phyloP scores from a whole-genome alignment of 2,888 invertebrate species.

The Parochlus steinenii region DNA sequence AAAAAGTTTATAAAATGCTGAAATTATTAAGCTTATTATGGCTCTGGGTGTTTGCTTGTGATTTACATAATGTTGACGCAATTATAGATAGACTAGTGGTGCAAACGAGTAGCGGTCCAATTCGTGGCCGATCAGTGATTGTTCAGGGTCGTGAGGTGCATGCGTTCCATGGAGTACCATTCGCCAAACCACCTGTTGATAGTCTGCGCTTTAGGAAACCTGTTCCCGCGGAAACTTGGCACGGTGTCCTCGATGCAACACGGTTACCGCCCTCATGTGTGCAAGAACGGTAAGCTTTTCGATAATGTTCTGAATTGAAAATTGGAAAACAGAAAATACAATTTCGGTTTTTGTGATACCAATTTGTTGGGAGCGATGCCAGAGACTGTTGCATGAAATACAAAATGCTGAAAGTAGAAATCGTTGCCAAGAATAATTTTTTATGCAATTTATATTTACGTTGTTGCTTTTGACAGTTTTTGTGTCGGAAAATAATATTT shows the following conservation, averaged over 20 bases:
- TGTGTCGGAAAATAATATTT: no score
- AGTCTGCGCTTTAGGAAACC: constrained; percentile 73
- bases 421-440: no score
- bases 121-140: constrained; percentile 63
- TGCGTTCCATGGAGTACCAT: constrained; percentile 78
- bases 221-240: constrained; percentile 74
- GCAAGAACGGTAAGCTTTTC: constrained; percentile 45
- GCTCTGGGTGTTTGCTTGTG: constrained; percentile 9
- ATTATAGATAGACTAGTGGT: constrained; percentile 58
- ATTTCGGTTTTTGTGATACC: no score
- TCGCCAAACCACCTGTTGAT: constrained; percentile 78
- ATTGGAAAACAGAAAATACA: no score
- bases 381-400: no score
- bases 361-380: no score
- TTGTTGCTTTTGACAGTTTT: no score
- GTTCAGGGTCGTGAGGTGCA: constrained; percentile 75
- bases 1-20: no score
- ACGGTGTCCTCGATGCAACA: constrained; percentile 67
- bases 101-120: constrained; percentile 64
- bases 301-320: no score
- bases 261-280: constrained; percentile 72
- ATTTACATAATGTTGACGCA: constrained; percentile 22
- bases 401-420: no score
- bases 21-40: constrained; percentile 7
- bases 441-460: no score